phyloP scores from a whole-genome alignment of 2,113 vertebrate species.

The Alectura lathami region DNA sequence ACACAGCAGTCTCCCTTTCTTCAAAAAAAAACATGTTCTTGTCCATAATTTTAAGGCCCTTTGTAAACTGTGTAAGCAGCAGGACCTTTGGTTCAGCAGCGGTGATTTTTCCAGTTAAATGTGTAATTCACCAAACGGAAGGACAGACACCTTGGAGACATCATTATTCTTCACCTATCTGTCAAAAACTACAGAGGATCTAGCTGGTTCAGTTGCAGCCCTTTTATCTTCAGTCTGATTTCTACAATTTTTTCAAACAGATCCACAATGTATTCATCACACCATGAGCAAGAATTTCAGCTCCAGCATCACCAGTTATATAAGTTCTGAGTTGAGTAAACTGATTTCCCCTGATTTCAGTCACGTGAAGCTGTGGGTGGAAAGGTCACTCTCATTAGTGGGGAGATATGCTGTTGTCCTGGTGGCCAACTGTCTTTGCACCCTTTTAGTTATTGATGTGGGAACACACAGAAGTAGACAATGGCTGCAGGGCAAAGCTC shows the following conservation, averaged over 20 bases:
- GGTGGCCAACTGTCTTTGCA: constrained; percentile 44
- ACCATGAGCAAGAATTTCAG: constrained; percentile 22
- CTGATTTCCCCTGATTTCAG: constrained; percentile 38
- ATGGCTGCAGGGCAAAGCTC: constrained; percentile 33
- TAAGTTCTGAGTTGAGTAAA: constrained; percentile 30
- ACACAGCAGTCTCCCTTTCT: constrained; percentile 32
- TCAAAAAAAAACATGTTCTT: constrained; percentile 12
- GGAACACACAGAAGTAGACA: neutral
- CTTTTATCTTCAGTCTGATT: constrained; percentile 58
- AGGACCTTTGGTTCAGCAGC: constrained; percentile 40
- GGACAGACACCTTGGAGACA: constrained; percentile 44
- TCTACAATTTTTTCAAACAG: constrained; percentile 13
- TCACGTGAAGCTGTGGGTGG: constrained; percentile 2
- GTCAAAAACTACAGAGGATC: constrained; percentile 52
- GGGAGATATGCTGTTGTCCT: constrained; percentile 44
- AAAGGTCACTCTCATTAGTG: constrained; percentile 64
- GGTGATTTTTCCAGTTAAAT: constrained; percentile 52
- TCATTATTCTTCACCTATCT: constrained; percentile 62
- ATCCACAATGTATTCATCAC: constrained; percentile 29
- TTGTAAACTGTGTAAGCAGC: constrained; percentile 44
- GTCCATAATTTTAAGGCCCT: constrained; percentile 36
- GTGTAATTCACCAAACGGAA: constrained; percentile 34
- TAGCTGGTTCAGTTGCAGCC: constrained; percentile 20
- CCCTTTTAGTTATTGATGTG: constrained; percentile 45
- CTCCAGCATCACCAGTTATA: neutral